These are phyloP conservation scores for Epistrophe grossulariae DNA, from an alignment of 2,888 invertebrate species.

Conservation along the genomic window DNA sequence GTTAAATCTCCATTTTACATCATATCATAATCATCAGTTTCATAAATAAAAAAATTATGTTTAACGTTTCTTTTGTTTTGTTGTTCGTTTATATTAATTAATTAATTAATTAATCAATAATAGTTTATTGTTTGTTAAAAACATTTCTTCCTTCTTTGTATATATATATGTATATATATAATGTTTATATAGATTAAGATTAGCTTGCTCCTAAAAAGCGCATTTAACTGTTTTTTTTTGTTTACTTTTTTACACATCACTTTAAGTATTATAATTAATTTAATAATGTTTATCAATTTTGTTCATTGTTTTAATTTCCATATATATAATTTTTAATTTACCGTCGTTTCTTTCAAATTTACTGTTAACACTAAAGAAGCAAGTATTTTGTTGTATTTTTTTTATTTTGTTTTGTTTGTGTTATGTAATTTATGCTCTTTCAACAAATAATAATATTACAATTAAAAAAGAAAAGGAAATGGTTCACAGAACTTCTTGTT, in stretches of 20 bases:
- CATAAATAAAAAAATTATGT: constrained; percentile 74
- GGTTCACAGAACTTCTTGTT: constrained; percentile 64
- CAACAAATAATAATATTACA: constrained; percentile 59
- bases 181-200: constrained; percentile 68
- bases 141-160: constrained; percentile 59
- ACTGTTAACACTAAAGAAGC: constrained; percentile 68
- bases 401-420: not conserved
- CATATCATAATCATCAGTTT: constrained; percentile 47
- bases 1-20: constrained; percentile 70
- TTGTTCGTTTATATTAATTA: constrained; percentile 40
- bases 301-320: constrained; percentile 73
- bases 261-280: constrained; percentile 56
- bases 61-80: constrained; percentile 59
- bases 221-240: constrained; percentile 47
- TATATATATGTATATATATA: constrained; percentile 67
- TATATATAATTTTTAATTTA: constrained; percentile 42
- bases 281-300: constrained; percentile 71
- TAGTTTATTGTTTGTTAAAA: constrained; percentile 71
- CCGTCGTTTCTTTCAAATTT: constrained; percentile 21
- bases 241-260: constrained; percentile 72
- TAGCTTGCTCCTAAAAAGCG: constrained; percentile 75
- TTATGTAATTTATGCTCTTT: constrained; percentile 67
- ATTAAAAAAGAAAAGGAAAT: constrained; percentile 52
- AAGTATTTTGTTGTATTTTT: constrained; percentile 29
- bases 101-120: constrained; percentile 52